A percentile compares a stretch with the other conserved stretches of the same genome.
These are phyloP conservation scores for Halictus ligatus DNA, from an alignment of 2,888 invertebrate species.

Conservation along the genomic window DNA sequence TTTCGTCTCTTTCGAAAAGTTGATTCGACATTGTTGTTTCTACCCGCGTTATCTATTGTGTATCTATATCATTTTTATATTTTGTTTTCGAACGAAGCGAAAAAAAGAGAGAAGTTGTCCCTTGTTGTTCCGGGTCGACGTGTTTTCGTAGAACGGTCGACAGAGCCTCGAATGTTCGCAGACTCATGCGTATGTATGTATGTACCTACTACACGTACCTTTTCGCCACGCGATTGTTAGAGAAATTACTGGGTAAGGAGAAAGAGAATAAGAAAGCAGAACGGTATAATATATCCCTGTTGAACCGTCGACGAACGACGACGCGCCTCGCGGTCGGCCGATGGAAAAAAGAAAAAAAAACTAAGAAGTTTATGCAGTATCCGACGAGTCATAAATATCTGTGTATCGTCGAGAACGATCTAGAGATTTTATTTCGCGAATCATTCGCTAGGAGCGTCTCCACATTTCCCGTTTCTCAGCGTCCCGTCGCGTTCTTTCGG, in stretches of 20 bases:
- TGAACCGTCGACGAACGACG: slow-evolving; percentile 40
- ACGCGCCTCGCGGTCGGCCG: slow-evolving; percentile 3
- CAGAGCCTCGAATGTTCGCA: slow-evolving; percentile 15
- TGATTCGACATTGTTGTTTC: background rate
- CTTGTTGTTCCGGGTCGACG: slow-evolving; percentile 48
- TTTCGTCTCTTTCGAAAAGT: background rate
- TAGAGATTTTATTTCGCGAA: slow-evolving; percentile 19
- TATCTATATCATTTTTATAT: background rate
- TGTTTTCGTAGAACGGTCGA: slow-evolving; percentile 23
- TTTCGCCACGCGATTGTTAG: slow-evolving; percentile 1
- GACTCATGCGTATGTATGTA: slow-evolving; percentile 14
- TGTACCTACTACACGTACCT: slow-evolving; percentile 38
- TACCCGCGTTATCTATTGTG: background rate
- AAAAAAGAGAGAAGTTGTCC: background rate
- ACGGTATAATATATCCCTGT: slow-evolving; percentile 43
- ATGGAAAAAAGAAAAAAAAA: background rate
- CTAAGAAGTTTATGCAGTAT: background rate
- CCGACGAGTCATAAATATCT: slow-evolving; percentile 24
- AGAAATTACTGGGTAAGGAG: background rate
- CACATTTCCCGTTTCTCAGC: slow-evolving; percentile 7
- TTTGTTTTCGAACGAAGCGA: slow-evolving; percentile 6
- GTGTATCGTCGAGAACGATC: slow-evolving; percentile 50
- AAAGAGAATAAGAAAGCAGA: background rate
- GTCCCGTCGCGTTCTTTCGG: slow-evolving; percentile 12
- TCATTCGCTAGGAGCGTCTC: slow-evolving; percentile 35